Evolutionary conservation across 2,113 vertebrate genomes (phyloP), one percentile per base, ranked within the genome.

Genomic region (Callithrix jacchus): DNA sequence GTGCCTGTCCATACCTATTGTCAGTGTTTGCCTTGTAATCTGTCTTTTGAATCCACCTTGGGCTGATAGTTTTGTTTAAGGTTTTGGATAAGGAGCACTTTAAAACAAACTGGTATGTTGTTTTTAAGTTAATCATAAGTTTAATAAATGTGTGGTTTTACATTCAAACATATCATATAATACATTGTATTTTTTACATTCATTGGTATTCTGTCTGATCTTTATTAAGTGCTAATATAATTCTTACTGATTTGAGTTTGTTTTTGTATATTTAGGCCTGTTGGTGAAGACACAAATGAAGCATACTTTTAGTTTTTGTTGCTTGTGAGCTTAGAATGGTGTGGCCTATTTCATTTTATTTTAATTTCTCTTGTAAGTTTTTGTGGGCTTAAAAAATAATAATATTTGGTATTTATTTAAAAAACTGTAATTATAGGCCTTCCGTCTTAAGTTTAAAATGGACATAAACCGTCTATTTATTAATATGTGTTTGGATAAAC

Each of bases 51-150:
- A 49, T 97, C 98, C 91, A 90, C 97, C 98, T 98, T 97, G 81
- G 58, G 91, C 82, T 97, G 90, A 98, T 25, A 66, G 86, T 98
- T 98, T 97, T 98, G 61, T 97, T 35, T 96, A 87, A 98, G 64
- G 45, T 98, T 93, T 97, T 98, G 96, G 91, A 94, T 96, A 93
- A 98, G 95, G 96, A 98, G 97, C 98, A 98, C 98, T 98, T 99
- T 98, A 97, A 97, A 94, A 98, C 98, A 95, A 97, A 98, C 90
- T 96, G 87, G 93, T 92, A 97, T 97, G 86, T 37, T 97, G 90
- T 84, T 98, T 97, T 97, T 97, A 94, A 97, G 97, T 98, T 98
- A 98, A 89, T 91, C 70, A 89, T 93, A 95, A 98, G 94, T 97
- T 98, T 96, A 98, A 97, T 97, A 98, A 97, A 98, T 97, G 74